These are phyloP conservation scores for Mantis religiosa DNA, from an alignment of 2,888 invertebrate species.

Conservation along the genomic window DNA sequence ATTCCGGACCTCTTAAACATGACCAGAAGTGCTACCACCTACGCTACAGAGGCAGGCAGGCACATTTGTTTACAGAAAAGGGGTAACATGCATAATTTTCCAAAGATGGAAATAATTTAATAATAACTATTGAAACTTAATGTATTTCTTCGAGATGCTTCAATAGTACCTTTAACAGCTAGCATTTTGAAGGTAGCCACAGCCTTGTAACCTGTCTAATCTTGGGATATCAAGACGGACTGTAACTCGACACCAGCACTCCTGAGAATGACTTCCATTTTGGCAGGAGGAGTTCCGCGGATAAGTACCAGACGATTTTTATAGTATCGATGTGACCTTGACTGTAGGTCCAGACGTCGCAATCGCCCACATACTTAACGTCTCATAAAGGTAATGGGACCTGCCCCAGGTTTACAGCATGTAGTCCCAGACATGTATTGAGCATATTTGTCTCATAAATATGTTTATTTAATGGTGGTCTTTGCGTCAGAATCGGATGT, in stretches of 20 bases:
- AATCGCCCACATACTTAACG: neutral
- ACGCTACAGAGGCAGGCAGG: no score
- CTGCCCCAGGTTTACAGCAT: neutral
- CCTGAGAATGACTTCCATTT: neutral
- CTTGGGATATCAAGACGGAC: neutral
- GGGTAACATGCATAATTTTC: no score
- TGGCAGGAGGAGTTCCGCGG: neutral
- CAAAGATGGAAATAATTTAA: no score
- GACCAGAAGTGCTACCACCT: no score
- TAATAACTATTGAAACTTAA: no score
- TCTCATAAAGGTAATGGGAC: neutral
- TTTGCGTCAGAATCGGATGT: neutral
- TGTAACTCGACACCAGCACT: neutral
- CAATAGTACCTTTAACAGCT: no score
- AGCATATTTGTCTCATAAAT: neutral
- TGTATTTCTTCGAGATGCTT: no score
- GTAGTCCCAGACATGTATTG: neutral
- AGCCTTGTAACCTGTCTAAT: no score
- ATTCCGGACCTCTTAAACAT: no score
- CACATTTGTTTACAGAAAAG: no score
- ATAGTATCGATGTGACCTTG: neutral
- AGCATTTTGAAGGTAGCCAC: no score
- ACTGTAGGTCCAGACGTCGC: neutral
- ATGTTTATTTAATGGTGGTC: neutral
- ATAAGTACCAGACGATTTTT: neutral